A percentile compares a stretch with the other conserved stretches of the same genome.
Evolutionary conservation across 2,797 vertebrate genomes (phyloP).

Genomic region (Ptychadena robeensis): DNA sequence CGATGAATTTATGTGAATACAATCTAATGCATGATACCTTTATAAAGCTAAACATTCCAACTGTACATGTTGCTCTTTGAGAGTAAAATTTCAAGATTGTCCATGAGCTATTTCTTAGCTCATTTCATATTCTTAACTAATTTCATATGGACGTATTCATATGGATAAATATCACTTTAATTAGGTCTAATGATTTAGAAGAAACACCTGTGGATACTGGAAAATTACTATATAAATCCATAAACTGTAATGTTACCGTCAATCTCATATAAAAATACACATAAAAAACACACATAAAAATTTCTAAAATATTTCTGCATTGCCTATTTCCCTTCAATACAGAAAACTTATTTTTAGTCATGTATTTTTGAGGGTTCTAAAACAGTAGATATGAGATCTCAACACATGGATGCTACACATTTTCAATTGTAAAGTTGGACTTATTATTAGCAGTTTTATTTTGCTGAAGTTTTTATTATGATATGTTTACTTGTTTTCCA

Average conservation of each 20-base stretch:
- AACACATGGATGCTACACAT: neutral
- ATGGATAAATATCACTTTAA: too few species aligned
- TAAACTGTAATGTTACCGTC: too few species aligned
- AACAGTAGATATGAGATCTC: neutral
- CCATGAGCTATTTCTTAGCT: too few species aligned
- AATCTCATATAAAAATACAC: too few species aligned
- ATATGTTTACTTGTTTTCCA: slow-evolving; percentile 44
- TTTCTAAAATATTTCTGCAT: neutral
- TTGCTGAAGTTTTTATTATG: neutral
- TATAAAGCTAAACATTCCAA: neutral
- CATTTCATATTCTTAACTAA: too few species aligned
- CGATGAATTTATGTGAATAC: too few species aligned
- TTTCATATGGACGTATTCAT: too few species aligned
- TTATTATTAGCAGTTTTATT: slow-evolving; percentile 13
- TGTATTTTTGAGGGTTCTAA: neutral
- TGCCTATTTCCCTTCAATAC: neutral
- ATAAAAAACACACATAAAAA: too few species aligned
- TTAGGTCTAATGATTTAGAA: too few species aligned
- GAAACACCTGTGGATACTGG: neutral
- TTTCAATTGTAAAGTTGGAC: neutral
- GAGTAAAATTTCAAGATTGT: too few species aligned
- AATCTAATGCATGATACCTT: too few species aligned
- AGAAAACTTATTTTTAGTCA: neutral
- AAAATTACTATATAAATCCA: neutral
- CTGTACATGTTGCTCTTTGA: neutral